phyloP scores from a whole-genome alignment of 37 sponge, comb jelly and placozoan genomes.

The Theonella swinhoei region DNA sequence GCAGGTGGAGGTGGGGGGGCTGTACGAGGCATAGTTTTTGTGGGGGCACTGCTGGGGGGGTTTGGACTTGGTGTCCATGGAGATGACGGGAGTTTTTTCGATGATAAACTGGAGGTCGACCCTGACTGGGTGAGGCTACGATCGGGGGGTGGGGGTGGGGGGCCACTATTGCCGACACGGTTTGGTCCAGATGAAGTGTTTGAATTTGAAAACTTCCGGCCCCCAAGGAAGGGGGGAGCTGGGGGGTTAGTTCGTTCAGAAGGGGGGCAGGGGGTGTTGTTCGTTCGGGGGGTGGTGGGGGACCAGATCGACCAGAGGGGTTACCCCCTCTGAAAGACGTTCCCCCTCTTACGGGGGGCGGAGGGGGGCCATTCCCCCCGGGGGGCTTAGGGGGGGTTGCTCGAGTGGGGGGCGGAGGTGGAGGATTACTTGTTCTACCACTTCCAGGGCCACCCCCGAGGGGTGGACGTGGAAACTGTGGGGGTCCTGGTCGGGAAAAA shows the following conservation, averaged over 20 bases:
- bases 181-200: neutral
- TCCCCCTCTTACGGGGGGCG: conserved; percentile 23
- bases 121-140: neutral
- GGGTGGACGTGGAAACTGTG: neutral
- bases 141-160: conserved; percentile 20
- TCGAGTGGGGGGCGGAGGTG: neutral
- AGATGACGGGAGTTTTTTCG: neutral
- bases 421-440: neutral
- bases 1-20: conserved; percentile 66
- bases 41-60: neutral
- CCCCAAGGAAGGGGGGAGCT: neutral
- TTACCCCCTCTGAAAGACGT: neutral
- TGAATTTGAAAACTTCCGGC: neutral
- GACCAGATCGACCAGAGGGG: neutral
- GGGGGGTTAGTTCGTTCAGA: conserved; percentile 13
- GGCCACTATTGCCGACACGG: neutral
- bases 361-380: neutral
- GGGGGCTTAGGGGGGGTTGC: conserved; percentile 46
- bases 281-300: conserved; percentile 31
- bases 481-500: no score
- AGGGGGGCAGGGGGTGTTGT: conserved; percentile 59
- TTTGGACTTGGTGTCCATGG: neutral
- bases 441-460: neutral
- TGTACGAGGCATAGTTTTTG: conserved; percentile 48
- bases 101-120: neutral